Conservation (phyloP, 2,797 vertebrate genomes). For the Acropternis orthonyx region DNA sequence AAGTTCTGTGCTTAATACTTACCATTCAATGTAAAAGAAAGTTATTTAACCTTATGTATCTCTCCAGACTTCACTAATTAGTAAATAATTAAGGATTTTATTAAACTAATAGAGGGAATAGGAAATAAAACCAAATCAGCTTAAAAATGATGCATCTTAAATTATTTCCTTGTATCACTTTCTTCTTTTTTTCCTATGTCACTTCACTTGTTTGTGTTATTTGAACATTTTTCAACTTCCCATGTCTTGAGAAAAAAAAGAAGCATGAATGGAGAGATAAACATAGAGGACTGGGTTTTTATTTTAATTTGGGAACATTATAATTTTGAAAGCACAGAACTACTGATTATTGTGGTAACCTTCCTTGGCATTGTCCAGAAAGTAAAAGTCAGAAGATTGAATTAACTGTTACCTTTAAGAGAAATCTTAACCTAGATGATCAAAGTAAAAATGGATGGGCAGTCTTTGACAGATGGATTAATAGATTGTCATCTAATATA, state of each 20-base stretch:
- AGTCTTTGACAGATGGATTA: neutral
- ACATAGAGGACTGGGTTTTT: accelerated
- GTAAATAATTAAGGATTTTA: neutral
- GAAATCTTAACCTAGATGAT: neutral
- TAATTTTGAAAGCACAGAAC: neutral
- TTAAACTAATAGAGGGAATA: neutral
- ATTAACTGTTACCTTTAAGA: neutral
- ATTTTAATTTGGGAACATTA: neutral
- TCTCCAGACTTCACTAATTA: neutral
- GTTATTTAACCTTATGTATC: neutral
- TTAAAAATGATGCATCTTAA: neutral
- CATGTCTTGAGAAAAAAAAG: neutral
- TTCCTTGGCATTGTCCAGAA: neutral
- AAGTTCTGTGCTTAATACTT: neutral
- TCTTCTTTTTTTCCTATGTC: neutral
- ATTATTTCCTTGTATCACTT: neutral
- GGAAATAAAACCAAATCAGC: neutral
- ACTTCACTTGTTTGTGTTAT: neutral
- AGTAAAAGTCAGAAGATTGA: neutral
- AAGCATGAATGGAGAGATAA: neutral
- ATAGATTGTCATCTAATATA: neutral
- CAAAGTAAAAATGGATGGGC: neutral
- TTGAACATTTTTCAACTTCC: neutral
- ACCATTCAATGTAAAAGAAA: neutral
- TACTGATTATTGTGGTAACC: neutral